These are phyloP conservation scores for Nasonia longicornis DNA, from an alignment of 1,140 invertebrate genomes.

Conservation along the genomic window DNA sequence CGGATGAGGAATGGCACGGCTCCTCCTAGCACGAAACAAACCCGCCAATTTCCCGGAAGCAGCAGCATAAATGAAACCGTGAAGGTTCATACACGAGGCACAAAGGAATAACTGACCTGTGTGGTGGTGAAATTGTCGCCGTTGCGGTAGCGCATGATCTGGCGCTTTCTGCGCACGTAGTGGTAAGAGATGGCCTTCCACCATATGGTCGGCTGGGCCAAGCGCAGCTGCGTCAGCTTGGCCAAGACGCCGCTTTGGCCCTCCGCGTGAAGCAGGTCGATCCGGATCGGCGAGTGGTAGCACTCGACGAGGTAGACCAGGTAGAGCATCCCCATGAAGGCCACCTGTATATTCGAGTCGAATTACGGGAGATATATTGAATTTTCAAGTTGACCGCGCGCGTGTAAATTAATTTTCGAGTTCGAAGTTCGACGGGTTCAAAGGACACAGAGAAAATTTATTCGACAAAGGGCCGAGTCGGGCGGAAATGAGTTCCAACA, in stretches of 20 bases:
- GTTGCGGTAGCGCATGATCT: conserved; percentile 83
- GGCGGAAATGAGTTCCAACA: no score
- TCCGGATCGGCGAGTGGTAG: conserved; percentile 82
- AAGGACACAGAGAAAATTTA: background rate
- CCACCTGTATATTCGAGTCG: conserved; percentile 63
- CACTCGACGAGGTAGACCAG: conserved; percentile 88
- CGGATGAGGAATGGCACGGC: no score
- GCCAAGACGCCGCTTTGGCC: conserved; percentile 77
- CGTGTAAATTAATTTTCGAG: background rate
- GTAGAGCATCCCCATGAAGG: conserved; percentile 85
- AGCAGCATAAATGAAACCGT: no score
- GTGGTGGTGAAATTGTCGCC: conserved; percentile 86
- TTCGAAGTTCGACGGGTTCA: background rate
- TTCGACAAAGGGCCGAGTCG: background rate
- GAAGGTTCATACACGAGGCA: background rate
- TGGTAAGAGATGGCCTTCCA: conserved; percentile 92
- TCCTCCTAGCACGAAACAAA: no score
- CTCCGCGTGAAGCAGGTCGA: conserved; percentile 74
- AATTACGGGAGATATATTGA: no score
- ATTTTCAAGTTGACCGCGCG: no score
- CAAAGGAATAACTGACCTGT: conserved; percentile 71
- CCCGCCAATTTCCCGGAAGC: no score
- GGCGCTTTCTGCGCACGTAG: conserved; percentile 82
- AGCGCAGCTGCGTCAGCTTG: conserved; percentile 77
- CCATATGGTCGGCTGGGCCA: conserved; percentile 85